These are phyloP conservation scores for Carlito syrichta DNA, from an alignment of 2,113 vertebrate species.

Conservation along the genomic window DNA sequence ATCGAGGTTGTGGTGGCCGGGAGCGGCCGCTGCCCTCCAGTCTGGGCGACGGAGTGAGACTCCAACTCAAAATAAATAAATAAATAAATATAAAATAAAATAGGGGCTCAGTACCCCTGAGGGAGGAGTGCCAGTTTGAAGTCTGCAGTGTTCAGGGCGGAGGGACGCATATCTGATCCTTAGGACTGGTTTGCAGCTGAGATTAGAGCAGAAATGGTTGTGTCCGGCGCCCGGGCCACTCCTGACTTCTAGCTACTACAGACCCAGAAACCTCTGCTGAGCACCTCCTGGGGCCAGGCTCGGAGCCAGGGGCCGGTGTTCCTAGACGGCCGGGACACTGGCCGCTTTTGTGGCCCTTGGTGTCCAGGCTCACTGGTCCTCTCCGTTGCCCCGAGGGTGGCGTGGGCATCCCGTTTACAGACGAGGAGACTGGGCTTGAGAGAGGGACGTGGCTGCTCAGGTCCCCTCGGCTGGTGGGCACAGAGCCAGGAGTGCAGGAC, in stretches of 20 bases:
- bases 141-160: not conserved
- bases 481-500: too few species aligned
- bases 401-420: not conserved
- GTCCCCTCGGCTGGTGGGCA: not conserved
- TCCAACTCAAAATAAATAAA: too few species aligned
- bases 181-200: not conserved
- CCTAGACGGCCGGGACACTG: not conserved
- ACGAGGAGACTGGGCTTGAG: not conserved
- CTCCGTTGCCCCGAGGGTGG: not conserved
- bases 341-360: rapidly evolving
- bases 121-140: not conserved
- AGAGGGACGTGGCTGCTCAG: not conserved
- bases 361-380: not conserved
- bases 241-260: rapidly evolving
- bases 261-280: not conserved
- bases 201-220: not conserved
- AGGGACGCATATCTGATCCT: not conserved
- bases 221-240: rapidly evolving
- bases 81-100: too few species aligned
- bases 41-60: too few species aligned
- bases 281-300: not conserved
- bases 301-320: not conserved
- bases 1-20: too few species aligned
- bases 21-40: too few species aligned
- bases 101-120: not conserved